Evolutionary conservation across 2,888 invertebrate species (phyloP).

Genomic region (Caenorhabditis japonica): DNA sequence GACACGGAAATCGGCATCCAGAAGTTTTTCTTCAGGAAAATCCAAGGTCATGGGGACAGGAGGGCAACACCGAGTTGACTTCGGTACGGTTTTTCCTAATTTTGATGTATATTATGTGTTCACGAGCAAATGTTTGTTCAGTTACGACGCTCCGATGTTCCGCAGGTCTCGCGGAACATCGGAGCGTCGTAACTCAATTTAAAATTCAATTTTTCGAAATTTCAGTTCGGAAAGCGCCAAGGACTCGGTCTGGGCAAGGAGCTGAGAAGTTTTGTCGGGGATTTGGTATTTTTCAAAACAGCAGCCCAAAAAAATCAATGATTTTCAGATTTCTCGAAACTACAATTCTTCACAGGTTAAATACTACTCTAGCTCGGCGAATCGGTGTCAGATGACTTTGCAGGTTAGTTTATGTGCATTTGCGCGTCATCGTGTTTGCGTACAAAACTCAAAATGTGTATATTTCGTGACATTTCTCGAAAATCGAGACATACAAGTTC

Average conservation of each 20-base stretch:
- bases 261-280: constrained; percentile 59
- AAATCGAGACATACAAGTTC: no score
- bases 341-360: constrained; percentile 60
- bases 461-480: no score
- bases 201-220: no score
- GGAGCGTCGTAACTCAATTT: no score
- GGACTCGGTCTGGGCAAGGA: constrained; percentile 63
- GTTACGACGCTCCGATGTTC: no score
- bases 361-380: constrained; percentile 65
- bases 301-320: no score
- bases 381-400: constrained; percentile 70
- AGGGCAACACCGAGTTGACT: constrained; percentile 64
- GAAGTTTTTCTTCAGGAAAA: constrained; percentile 55
- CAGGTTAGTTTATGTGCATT: constrained; percentile 59
- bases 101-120: no score
- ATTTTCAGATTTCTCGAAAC: constrained; percentile 48
- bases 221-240: constrained; percentile 67
- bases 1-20: constrained; percentile 68
- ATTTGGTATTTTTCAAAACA: no score
- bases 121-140: no score
- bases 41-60: constrained; percentile 64
- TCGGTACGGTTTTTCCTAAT: constrained; percentile 6
- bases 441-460: no score
- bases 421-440: no score
- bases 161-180: no score